Evolutionary conservation across 2,888 invertebrate genomes (phyloP), one percentile per base, ranked within the genome.

Genomic region (Abrostola triplasia): DNA sequence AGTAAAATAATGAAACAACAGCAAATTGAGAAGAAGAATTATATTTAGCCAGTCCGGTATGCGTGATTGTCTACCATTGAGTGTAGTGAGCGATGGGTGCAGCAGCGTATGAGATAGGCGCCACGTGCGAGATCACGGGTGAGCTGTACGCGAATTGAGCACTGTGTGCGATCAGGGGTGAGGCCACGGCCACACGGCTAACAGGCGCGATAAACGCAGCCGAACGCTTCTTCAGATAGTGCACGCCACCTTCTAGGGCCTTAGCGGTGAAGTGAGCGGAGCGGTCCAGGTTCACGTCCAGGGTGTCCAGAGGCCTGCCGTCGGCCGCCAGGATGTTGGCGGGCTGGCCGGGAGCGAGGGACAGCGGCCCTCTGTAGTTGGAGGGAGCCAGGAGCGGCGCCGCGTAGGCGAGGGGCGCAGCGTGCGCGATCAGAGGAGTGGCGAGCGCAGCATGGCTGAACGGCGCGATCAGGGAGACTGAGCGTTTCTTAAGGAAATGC

Each of bases 281-380:
- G 59, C 91, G 90, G 80, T 92, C 93, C 80, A 92, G 75, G 84
- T 93, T 93, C 37, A 94, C 93, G 48, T 91, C 91, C 59, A 92
- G 76, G 53, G 93, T 93, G 75, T 94, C 93, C 42, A 93, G 81
- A 0, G 93, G 93, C 76, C 91, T 91, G 81, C 93, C 92, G 73
- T 92, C 92, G 52, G 90, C 87, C 1, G 87, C 90, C 66, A 92
- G 71, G 69, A 93, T 88, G 82, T 85, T 90, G 67, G 93, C 93
- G 44, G 93, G 93, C 79, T 92, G 5, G 69, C 52, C 51, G 59
- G 53, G 57, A 36, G 70, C 5, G 70, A 61, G 38, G 12, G 41
- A n/a, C 47, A 24, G 7, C 6, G 92, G 92, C 7, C 89, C 91
- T 67, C 90, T 87, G 84, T 91, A 92, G 86, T 92, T 91, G 36